Percentiles rank a stretch among this genome's conserved stretches.
phyloP scores from a whole-genome alignment of 2,113 vertebrate genomes.

The Macrotus californicus region DNA sequence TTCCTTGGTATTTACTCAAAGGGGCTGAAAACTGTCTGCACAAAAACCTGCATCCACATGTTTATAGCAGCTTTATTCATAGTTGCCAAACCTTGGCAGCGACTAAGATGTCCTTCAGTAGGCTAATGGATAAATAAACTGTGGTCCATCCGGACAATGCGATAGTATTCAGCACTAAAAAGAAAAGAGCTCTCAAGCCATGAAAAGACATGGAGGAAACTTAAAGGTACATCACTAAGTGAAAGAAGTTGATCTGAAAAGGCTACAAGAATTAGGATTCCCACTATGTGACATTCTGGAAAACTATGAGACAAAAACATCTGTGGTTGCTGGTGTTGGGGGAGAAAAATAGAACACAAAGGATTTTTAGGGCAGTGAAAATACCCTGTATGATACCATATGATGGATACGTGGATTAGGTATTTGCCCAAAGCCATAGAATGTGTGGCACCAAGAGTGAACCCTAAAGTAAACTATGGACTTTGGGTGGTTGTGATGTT shows the following conservation, averaged over 20 bases:
- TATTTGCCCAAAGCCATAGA: background rate
- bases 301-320: background rate
- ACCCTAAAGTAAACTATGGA: background rate
- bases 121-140: background rate
- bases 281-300: background rate
- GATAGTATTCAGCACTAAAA: background rate
- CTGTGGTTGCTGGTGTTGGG: background rate
- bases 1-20: background rate
- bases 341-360: background rate
- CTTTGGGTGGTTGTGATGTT: background rate
- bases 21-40: background rate
- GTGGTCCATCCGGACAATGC: background rate
- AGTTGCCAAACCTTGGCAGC: background rate
- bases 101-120: background rate
- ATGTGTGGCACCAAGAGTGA: background rate
- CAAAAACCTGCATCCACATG: background rate
- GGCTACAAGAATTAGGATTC: background rate
- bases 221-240: background rate
- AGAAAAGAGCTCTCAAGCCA: background rate
- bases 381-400: background rate
- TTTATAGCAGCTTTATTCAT: background rate
- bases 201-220: background rate
- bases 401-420: background rate
- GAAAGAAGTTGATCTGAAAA: background rate
- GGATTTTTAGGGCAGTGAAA: background rate